phyloP scores from a whole-genome alignment of 2,113 vertebrate species.

The Xenopus laevis region DNA sequence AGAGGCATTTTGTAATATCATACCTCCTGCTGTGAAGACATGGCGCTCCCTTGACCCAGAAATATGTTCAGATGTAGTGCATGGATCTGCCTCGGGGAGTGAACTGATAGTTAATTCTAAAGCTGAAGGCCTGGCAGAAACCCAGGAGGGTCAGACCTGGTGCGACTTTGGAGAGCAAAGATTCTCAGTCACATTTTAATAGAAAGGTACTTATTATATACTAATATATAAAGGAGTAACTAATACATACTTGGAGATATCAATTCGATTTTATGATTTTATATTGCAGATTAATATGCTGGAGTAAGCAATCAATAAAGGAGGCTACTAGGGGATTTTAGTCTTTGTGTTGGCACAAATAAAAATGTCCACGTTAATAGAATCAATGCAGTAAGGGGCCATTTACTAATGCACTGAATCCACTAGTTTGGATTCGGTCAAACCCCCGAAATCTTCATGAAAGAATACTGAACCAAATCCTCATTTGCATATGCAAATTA shows the following conservation, averaged over 20 bases:
- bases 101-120: slow-evolving; percentile 41
- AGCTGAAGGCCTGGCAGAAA: slow-evolving; percentile 39
- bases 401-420: too few species aligned
- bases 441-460: too few species aligned
- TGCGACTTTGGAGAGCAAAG: slow-evolving; percentile 15
- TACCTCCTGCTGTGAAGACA: slow-evolving; percentile 22
- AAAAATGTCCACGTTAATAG: too few species aligned
- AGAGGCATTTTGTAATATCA: slow-evolving; percentile 28
- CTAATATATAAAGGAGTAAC: background rate
- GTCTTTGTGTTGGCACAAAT: too few species aligned
- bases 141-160: slow-evolving; percentile 8
- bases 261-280: background rate
- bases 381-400: too few species aligned
- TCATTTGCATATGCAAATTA: too few species aligned
- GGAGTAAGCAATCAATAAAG: too few species aligned
- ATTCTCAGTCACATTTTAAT: slow-evolving; percentile 11
- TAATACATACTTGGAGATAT: background rate
- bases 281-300: background rate
- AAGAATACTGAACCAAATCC: too few species aligned
- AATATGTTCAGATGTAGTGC: slow-evolving; percentile 44
- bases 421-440: too few species aligned
- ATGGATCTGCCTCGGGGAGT: slow-evolving; percentile 43
- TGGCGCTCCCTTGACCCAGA: slow-evolving; percentile 44
- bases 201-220: background rate
- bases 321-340: too few species aligned